Evolutionary conservation across 1,140 invertebrate genomes (phyloP).

Genomic region (Lucilia sericata): DNA sequence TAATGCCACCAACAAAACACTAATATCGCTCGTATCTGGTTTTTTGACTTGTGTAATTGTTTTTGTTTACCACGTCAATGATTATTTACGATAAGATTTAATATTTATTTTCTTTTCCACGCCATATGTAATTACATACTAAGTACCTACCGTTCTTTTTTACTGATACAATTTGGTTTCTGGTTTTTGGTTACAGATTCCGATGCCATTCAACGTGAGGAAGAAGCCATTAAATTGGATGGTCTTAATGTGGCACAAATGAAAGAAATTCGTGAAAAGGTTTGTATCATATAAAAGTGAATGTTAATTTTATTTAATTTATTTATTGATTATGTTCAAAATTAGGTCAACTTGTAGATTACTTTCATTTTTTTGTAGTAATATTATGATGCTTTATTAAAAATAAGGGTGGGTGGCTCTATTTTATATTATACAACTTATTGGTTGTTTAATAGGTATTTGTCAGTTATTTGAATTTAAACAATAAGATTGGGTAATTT

Average conservation of each 20-base stretch:
- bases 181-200: conserved; percentile 71
- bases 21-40: neutral
- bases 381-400: neutral
- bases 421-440: too few relatives aligned
- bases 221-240: conserved; percentile 97
- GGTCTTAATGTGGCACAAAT: conserved; percentile 94
- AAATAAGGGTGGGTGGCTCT: too few relatives aligned
- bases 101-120: too few relatives aligned
- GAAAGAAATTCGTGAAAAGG: conserved; percentile 88
- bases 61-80: conserved; percentile 25
- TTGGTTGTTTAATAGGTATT: too few relatives aligned
- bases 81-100: neutral
- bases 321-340: neutral
- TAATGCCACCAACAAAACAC: neutral
- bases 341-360: conserved; percentile 23
- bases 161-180: neutral
- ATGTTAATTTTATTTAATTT: neutral
- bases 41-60: neutral
- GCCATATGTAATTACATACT: neutral
- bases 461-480: neutral
- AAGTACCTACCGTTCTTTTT: neutral
- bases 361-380: conserved; percentile 3
- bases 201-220: conserved; percentile 86
- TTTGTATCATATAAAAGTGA: conserved; percentile 46
- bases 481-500: neutral